Evolutionary conservation across 1,140 invertebrate genomes (phyloP).

Genomic region (Diplogasteroides magnus): DNA sequence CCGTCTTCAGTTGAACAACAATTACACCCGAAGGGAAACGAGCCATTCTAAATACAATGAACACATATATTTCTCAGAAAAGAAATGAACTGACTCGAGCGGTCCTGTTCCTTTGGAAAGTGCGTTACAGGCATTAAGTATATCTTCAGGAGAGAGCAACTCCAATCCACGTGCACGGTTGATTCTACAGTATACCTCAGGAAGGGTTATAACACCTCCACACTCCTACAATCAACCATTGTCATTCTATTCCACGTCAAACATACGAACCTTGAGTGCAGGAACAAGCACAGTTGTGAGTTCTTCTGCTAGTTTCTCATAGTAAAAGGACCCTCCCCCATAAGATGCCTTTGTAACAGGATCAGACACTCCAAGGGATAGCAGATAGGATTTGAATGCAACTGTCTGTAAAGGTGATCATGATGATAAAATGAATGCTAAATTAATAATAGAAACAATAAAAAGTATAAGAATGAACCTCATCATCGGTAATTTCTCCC

Average conservation of each 20-base stretch:
- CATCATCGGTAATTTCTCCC: conserved; percentile 92
- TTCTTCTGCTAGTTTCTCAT: conserved; percentile 77
- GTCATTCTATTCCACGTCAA: conserved; percentile 2
- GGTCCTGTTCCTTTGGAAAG: conserved; percentile 56
- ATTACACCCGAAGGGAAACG: conserved; percentile 58
- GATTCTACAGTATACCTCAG: conserved; percentile 91
- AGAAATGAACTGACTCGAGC: conserved; percentile 48
- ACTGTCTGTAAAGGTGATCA: conserved; percentile 64
- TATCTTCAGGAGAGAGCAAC: conserved; percentile 60
- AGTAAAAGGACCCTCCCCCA: conserved; percentile 76
- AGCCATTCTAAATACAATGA: conserved; percentile 47
- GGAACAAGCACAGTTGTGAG: conserved; percentile 74
- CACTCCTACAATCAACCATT: conserved; percentile 39
- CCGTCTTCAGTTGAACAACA: conserved; percentile 56
- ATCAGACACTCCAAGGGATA: conserved; percentile 87
- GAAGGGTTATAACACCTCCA: conserved; percentile 83
- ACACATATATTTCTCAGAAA: background rate
- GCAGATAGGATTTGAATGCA: conserved; percentile 85
- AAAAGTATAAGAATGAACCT: conserved; percentile 58
- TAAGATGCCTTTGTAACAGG: conserved; percentile 84
- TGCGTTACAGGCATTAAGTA: conserved; percentile 59
- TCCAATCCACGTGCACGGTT: conserved; percentile 68
- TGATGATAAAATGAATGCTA: conserved; percentile 19
- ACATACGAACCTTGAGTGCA: conserved; percentile 68
- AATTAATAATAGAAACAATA: background rate